Evolutionary conservation across 2,888 invertebrate species (phyloP).

Genomic region (Hypsopygia costalis): DNA sequence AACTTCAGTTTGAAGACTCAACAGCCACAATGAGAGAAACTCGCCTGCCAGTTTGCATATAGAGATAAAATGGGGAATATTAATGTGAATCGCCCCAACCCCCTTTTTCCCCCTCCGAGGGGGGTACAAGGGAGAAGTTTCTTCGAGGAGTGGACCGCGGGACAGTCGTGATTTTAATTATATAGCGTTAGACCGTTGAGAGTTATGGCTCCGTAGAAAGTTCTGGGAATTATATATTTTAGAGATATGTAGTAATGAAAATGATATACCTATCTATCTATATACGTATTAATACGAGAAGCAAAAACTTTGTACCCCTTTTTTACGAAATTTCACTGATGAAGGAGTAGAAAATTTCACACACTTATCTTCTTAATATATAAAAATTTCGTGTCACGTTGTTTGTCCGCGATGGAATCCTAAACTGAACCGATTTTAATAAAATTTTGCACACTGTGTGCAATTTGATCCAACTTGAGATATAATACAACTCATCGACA

Average conservation of each 20-base stretch:
- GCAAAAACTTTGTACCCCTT: too few relatives aligned
- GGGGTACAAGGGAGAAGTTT: constrained; percentile 34
- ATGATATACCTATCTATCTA: constrained; percentile 1
- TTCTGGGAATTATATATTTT: constrained; percentile 28
- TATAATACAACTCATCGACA: too few relatives aligned
- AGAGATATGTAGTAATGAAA: constrained; percentile 24
- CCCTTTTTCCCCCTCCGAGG: constrained; percentile 31
- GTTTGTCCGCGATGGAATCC: too few relatives aligned
- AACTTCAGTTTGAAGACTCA: constrained; percentile 64
- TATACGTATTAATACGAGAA: background rate
- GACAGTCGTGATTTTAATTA: constrained; percentile 79
- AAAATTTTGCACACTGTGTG: too few relatives aligned
- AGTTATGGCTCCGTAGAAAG: constrained; percentile 59
- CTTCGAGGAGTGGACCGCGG: constrained; percentile 73
- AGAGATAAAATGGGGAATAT: constrained; percentile 81
- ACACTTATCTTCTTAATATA: too few relatives aligned
- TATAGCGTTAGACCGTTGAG: constrained; percentile 66
- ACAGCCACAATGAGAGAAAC: constrained; percentile 74
- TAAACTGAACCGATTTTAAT: too few relatives aligned
- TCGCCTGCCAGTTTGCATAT: constrained; percentile 80
- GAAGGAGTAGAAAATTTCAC: too few relatives aligned
- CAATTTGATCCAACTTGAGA: too few relatives aligned
- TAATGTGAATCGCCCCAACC: constrained; percentile 71
- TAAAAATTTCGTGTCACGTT: too few relatives aligned
- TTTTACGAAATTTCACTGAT: too few relatives aligned